Evolutionary conservation across 1,140 invertebrate species (phyloP), one percentile per base, ranked within the genome.

Genomic region (Psix sp.): DNA sequence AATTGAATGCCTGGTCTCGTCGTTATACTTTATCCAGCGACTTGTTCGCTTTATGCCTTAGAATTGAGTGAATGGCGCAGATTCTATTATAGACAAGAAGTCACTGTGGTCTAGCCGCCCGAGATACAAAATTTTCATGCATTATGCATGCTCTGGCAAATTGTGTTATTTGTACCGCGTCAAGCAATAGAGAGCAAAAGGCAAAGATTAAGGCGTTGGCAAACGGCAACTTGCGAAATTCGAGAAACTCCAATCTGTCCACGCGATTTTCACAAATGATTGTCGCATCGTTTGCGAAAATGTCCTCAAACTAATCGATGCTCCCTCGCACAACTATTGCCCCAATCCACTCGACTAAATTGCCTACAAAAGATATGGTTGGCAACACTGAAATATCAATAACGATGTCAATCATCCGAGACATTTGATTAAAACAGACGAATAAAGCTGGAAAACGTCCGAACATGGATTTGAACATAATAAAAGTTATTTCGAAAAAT

Each of bases 61-160:
- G 76, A 84, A 81, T 82, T 77, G 81, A 76, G 77, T 78, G 78
- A 81, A 80, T 81, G 77, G 82, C 76, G 67, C 72, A 86, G 84
- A 86, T 86, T 86, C 84, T 81, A 86, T 86, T 86, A 86, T 82
- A 86, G 84, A 85, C 83, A 84, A 85, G 82, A 78, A 84, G 79
- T 80, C 78, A 71, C 48, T 70, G 66, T 77, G 67, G 70, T 79
- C 78, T 79, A 81, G 79, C 68, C 71, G 76, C 46, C 76, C 73
- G 74, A 78, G 62, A 79, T 74, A 76, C 79, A 80, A 74, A 74
- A 78, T 82, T 82, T 81, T 73, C 80, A 84, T 85, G 80, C 81
- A 85, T 85, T 82, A 86, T 84, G 82, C 81, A 86, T 84, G 76
- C 71, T 72, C 51, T 65, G 80, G 81, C 82, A 84, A 84, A 86